phyloP scores from a whole-genome alignment of 2,797 vertebrate species.

The Synaphobranchus kaupii region DNA sequence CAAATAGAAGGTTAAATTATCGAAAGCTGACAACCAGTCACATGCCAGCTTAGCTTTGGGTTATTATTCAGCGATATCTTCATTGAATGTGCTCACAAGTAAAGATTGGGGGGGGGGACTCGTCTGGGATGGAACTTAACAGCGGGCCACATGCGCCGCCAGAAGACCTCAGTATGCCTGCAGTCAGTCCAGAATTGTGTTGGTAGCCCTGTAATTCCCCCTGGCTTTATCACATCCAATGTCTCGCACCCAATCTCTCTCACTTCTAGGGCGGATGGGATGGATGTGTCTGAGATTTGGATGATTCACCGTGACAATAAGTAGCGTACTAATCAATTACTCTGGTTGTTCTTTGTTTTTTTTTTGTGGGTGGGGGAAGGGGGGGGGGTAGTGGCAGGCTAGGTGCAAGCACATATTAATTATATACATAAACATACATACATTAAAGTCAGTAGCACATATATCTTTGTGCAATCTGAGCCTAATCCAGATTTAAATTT shows the following conservation, averaged over 20 bases:
- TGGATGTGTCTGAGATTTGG: slow-evolving; percentile 68
- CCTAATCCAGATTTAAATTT: slow-evolving; percentile 49
- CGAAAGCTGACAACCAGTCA: not conserved
- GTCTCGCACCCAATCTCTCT: slow-evolving; percentile 43
- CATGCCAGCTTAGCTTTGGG: not conserved
- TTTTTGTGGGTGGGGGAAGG: not conserved
- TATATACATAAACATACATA: no score
- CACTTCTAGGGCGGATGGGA: slow-evolving; percentile 51
- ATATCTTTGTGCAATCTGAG: slow-evolving; percentile 53
- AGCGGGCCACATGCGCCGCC: slow-evolving; percentile 46
- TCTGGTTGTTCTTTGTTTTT: slow-evolving; percentile 60
- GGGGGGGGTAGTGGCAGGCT: slow-evolving; percentile 40
- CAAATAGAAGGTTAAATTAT: not conserved
- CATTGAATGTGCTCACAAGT: not conserved
- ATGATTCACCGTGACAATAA: slow-evolving; percentile 76
- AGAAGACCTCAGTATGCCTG: slow-evolving; percentile 48
- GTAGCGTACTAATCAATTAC: slow-evolving; percentile 73
- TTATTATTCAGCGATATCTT: not conserved
- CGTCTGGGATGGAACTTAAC: not conserved
- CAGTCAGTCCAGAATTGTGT: slow-evolving; percentile 8
- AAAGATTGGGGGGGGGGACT: not conserved
- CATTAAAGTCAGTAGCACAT: slow-evolving; percentile 63
- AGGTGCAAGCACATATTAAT: slow-evolving; percentile 65
- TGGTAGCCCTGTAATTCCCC: slow-evolving; percentile 64
- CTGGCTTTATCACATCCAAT: slow-evolving; percentile 58